Conservation (phyloP, 2,113 vertebrate species). For the Anolis sagrei region DNA sequence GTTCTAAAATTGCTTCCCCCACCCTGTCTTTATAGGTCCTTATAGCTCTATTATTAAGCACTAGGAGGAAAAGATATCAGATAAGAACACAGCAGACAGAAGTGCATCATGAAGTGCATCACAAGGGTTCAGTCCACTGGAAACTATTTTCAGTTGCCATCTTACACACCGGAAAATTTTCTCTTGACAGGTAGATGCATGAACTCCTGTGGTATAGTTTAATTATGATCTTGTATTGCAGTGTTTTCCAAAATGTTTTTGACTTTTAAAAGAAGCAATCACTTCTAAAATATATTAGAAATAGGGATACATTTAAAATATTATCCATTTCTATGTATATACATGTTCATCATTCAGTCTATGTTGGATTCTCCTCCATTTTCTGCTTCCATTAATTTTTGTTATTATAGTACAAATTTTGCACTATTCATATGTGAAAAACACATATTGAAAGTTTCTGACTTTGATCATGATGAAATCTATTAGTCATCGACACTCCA, state of each 20-base stretch:
- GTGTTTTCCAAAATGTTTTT: constrained; percentile 18
- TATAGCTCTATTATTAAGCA: constrained; percentile 68
- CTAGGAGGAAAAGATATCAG: constrained; percentile 60
- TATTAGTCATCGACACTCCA: no score
- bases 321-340: no score
- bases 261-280: background rate
- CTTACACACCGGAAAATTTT: constrained; percentile 56
- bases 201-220: constrained; percentile 34
- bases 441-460: no score
- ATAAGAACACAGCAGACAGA: constrained; percentile 61
- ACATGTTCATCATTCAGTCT: no score
- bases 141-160: constrained; percentile 13
- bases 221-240: constrained; percentile 27
- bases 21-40: constrained; percentile 47
- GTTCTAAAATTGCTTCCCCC: constrained; percentile 40
- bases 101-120: constrained; percentile 45
- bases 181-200: constrained; percentile 46
- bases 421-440: no score
- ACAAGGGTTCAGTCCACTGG: constrained; percentile 45
- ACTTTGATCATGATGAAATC: no score
- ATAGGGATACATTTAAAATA: background rate
- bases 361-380: no score
- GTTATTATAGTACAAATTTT: no score
- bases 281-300: background rate
- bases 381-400: no score